phyloP scores from a whole-genome alignment of 2,797 vertebrate genomes.

The Cephalopachus bancanus region DNA sequence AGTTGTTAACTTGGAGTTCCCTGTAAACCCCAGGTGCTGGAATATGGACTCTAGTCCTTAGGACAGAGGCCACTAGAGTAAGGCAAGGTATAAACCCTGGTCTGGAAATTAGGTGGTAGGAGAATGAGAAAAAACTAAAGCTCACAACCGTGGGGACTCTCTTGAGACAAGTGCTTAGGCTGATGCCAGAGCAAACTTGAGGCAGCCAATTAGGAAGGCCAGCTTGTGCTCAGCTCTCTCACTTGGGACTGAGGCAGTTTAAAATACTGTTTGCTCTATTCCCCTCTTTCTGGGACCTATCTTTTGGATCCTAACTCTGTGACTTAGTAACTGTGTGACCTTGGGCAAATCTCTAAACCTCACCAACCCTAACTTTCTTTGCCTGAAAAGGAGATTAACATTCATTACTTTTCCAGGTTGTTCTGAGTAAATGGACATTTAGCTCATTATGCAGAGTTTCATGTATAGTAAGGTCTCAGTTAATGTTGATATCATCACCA shows the following conservation, averaged over 20 bases:
- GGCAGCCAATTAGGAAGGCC: not conserved
- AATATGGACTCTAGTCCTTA: not conserved
- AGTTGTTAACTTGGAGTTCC: not conserved
- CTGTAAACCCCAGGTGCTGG: not conserved
- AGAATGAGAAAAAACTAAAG: not conserved
- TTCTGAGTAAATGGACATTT: not conserved
- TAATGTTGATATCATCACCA: not conserved
- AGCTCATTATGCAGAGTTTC: not conserved
- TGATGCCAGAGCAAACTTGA: not conserved
- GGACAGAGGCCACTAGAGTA: not conserved
- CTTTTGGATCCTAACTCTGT: not conserved
- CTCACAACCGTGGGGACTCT: not conserved
- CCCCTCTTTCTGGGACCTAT: not conserved
- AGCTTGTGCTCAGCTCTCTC: not conserved
- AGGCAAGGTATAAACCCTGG: not conserved
- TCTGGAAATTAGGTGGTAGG: not conserved
- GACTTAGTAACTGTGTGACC: not conserved
- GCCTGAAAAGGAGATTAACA: conserved; percentile 40
- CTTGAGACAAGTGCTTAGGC: not conserved
- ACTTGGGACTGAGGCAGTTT: not conserved
- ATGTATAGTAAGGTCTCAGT: not conserved
- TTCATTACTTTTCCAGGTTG: not conserved
- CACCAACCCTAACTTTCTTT: not conserved
- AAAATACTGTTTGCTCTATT: conserved; percentile 13
- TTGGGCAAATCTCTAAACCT: not conserved